Conservation (phyloP, 2,113 vertebrate genomes). For the Chascanopsetta lugubris region DNA sequence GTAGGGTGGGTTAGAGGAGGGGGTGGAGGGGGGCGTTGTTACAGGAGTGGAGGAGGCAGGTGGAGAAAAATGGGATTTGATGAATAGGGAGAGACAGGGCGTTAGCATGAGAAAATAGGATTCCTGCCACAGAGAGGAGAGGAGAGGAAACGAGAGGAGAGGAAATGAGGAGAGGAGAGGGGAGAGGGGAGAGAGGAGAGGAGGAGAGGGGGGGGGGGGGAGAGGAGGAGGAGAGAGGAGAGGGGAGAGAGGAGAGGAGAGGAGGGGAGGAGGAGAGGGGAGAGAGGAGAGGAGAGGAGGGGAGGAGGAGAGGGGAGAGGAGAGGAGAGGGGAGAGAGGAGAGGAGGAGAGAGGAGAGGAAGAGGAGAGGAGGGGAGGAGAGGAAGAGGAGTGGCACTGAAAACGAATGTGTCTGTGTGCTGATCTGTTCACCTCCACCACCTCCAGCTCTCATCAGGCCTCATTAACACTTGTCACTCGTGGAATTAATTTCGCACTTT, state of each 20-base stretch:
- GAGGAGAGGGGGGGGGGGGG: too few relatives aligned
- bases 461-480: slow-evolving; percentile 58
- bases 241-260: slow-evolving; percentile 56
- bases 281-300: slow-evolving; percentile 55
- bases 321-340: slow-evolving; percentile 54
- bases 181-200: slow-evolving; percentile 55
- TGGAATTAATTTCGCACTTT: slow-evolving; percentile 43
- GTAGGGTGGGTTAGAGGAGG: not conserved
- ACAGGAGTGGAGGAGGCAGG: slow-evolving; percentile 48
- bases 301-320: too few relatives aligned
- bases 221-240: slow-evolving; percentile 57
- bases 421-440: slow-evolving; percentile 60
- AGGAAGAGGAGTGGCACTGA: slow-evolving; percentile 57
- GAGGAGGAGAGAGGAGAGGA: slow-evolving; percentile 57
- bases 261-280: slow-evolving; percentile 59
- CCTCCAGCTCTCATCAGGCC: slow-evolving; percentile 53
- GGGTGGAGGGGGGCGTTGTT: slow-evolving; percentile 1
- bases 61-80: slow-evolving; percentile 65
- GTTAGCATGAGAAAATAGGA: slow-evolving; percentile 63
- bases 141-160: slow-evolving; percentile 58
- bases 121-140: slow-evolving; percentile 54
- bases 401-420: slow-evolving; percentile 68
- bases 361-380: slow-evolving; percentile 56
- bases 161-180: too few relatives aligned
- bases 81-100: slow-evolving; percentile 65